Evolutionary conservation across 2,797 vertebrate genomes (phyloP), one percentile per base, ranked within the genome.

Genomic region (Hypotaenidia okinawae): DNA sequence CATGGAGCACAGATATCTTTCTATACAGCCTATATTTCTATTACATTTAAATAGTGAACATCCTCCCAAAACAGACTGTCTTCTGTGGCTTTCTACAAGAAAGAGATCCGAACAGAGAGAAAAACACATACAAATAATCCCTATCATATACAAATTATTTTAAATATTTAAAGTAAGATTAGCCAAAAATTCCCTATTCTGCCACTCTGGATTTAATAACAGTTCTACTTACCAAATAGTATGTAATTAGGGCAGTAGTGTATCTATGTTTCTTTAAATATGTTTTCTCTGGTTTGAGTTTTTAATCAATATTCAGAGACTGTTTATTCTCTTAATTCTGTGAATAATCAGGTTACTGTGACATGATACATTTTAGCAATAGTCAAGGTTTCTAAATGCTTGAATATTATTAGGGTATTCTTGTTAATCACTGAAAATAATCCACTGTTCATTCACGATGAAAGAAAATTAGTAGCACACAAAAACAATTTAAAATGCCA

Each of bases 401-500:
- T 86, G 66, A 45, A 75, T 64, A 67, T 37, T 75, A 41, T 25
- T 72, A 33, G 84, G 47, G 64, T 63, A 47, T 49, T 45, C 45
- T 91, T 94, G 33, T 74, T 90, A 92, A 82, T 73, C 64, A 81
- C 73, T 75, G 37, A 89, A 92, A 83, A 55, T 35, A 69, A 92
- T 51, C 8, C 52, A 67, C 43, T 51, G 66, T 84, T 95, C 73
- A 75, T 69, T 79, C 82, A 55, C 4, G 24, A 91, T 70, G 62
- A 96, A 85, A 85, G 25, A 91, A 96, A 95, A 82, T 89, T 11
- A 94, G 37, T 39, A 79, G 55, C 45, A 28, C 45, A 94, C 39
- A 94, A 70, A 84, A 89, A 2, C 47, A 83, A 90, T 90, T 69
- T 75, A 85, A 97, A 84, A 39, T 89, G 88, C 66, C 87, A 92